phyloP scores from a whole-genome alignment of 2,113 vertebrate species.

The Willisornis vidua region DNA sequence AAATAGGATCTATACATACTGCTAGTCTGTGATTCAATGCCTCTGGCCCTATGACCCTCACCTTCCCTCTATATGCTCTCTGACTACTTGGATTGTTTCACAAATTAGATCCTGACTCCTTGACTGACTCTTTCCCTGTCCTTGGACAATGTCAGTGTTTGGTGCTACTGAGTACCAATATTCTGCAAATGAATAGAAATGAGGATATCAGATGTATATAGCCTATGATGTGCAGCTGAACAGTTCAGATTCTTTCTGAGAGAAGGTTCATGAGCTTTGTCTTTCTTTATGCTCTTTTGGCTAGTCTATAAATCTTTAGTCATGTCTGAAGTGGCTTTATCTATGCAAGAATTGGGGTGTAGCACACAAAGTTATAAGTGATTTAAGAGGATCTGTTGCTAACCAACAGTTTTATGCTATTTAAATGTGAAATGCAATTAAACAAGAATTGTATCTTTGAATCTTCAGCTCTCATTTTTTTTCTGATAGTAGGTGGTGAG shows the following conservation, averaged over 20 bases:
- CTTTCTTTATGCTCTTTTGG: background rate
- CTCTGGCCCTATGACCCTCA: background rate
- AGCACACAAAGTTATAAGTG: background rate
- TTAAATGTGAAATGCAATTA: conserved; percentile 42
- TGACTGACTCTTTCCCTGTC: background rate
- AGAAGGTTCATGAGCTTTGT: background rate
- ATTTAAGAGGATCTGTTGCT: conserved; percentile 3
- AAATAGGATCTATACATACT: background rate
- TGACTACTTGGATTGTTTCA: background rate
- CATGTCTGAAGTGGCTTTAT: background rate
- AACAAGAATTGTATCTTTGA: conserved; percentile 7
- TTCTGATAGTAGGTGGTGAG: background rate
- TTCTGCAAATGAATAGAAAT: background rate
- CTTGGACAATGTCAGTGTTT: background rate
- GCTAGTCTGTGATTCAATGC: background rate
- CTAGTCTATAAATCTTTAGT: background rate
- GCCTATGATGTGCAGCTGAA: background rate
- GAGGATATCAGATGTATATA: background rate
- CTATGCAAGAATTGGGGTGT: background rate
- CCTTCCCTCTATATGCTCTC: background rate
- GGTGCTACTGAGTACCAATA: background rate
- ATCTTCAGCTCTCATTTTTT: conserved; percentile 51
- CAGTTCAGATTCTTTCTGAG: background rate
- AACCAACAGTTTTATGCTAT: conserved; percentile 5
- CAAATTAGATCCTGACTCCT: conserved; percentile 1